Conservation (phyloP, 2,888 invertebrate species). For the Hipparchia sbordonii region DNA sequence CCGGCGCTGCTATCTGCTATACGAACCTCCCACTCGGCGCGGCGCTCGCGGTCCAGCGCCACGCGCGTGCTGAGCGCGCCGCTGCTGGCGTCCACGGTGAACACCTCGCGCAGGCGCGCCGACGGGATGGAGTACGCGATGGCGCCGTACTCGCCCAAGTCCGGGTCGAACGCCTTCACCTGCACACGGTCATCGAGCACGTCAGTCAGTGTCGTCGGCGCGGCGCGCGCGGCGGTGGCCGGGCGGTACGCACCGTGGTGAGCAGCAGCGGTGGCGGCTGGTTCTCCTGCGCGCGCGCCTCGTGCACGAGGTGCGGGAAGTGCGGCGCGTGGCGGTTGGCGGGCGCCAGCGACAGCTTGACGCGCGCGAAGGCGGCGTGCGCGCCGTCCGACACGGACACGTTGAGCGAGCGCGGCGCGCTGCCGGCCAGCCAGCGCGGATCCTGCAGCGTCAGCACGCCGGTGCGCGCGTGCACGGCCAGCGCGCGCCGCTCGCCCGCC, state of each 20-base stretch:
- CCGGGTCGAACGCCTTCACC: conserved; percentile 91
- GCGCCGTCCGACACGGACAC: conserved; percentile 98
- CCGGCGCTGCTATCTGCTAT: too few species aligned
- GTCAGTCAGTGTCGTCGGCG: background rate
- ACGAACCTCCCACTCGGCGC: conserved; percentile 65
- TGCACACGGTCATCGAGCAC: conserved; percentile 42
- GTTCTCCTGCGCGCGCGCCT: conserved; percentile 92
- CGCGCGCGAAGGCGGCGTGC: conserved; percentile 93
- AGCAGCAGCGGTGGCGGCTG: conserved; percentile 89
- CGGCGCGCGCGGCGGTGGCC: background rate
- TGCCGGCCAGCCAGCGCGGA: conserved; percentile 84
- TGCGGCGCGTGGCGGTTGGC: conserved; percentile 90
- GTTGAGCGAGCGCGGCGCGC: conserved; percentile 87
- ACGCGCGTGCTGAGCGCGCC: conserved; percentile 88
- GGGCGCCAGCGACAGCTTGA: conserved; percentile 90
- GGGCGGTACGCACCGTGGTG: conserved; percentile 77
- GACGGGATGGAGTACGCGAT: conserved; percentile 92
- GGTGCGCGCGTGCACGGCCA: conserved; percentile 58
- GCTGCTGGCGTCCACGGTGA: conserved; percentile 87
- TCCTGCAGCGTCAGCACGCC: conserved; percentile 62
- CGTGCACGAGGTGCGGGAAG: conserved; percentile 90
- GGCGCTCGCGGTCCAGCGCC: conserved; percentile 88
- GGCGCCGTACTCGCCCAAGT: conserved; percentile 89
- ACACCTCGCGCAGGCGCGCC: conserved; percentile 87
- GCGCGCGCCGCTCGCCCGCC: conserved; percentile 51